Conservation (phyloP, 2,888 invertebrate species). For the Arctia plantaginis region DNA sequence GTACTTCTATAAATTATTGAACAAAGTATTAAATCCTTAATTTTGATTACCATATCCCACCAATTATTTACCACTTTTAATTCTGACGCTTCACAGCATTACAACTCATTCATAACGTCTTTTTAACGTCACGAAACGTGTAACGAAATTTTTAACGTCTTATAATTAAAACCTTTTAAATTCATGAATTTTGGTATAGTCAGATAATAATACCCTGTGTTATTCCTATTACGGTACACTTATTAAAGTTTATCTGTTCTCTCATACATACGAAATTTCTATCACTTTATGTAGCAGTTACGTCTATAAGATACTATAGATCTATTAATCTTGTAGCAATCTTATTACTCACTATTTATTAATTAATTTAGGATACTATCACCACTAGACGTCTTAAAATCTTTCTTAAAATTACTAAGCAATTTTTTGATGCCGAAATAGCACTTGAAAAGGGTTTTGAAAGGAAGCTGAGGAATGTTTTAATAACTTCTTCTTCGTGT, state of each 20-base stretch:
- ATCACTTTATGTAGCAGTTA: background rate
- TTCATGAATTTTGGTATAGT: background rate
- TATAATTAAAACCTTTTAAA: background rate
- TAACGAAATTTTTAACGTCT: background rate
- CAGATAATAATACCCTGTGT: background rate
- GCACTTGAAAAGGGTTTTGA: conserved; percentile 50
- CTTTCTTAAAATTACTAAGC: conserved; percentile 23
- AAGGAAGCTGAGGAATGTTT: conserved; percentile 52
- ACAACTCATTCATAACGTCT: no score
- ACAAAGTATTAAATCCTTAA: no score
- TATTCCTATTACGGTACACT: background rate
- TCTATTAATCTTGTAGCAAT: background rate
- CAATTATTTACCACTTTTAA: no score
- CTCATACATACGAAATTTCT: background rate
- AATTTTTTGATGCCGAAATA: conserved; percentile 37
- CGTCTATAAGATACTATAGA: no score
- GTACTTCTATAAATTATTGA: no score
- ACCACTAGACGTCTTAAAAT: conserved; percentile 5
- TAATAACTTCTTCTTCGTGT: conserved; percentile 49
- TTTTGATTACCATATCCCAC: no score
- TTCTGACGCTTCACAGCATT: no score
- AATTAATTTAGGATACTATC: background rate
- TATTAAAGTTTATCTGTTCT: background rate
- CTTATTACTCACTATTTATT: background rate
- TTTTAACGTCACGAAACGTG: no score